Conservation (phyloP, 2,797 vertebrate species). For the Acipenser ruthenus region DNA sequence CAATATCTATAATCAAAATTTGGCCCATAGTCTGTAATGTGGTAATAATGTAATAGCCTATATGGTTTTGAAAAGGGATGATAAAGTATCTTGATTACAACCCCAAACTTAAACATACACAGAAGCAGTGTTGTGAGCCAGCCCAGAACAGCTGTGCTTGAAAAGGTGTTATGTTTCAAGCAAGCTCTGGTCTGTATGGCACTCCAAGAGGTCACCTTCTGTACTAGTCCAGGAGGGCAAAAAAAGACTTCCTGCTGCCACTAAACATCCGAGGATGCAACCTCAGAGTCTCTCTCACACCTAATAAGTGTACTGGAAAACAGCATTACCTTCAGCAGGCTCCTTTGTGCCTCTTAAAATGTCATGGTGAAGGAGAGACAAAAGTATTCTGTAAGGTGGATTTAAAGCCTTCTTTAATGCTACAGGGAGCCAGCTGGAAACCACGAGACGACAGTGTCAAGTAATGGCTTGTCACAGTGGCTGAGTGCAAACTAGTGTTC, state of each 20-base stretch:
- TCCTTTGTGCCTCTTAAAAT: constrained; percentile 19
- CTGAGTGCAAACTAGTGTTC: constrained; percentile 22
- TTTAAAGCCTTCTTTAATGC: constrained; percentile 21
- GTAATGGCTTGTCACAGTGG: constrained; percentile 20
- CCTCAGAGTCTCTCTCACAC: constrained; percentile 16
- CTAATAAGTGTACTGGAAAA: constrained; percentile 18
- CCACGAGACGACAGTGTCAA: constrained; percentile 10
- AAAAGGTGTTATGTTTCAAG: constrained; percentile 12
- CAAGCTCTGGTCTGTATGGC: background rate
- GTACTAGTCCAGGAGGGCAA: constrained; percentile 8
- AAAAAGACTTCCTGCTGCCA: constrained; percentile 10
- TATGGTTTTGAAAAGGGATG: no score
- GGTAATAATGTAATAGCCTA: no score
- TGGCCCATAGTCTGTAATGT: no score
- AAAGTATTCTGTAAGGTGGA: constrained; percentile 23
- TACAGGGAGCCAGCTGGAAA: constrained; percentile 8
- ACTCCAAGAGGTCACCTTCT: constrained; percentile 18
- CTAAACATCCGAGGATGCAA: constrained; percentile 7
- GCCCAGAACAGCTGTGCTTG: background rate
- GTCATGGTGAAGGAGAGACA: constrained; percentile 21
- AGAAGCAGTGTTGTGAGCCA: background rate
- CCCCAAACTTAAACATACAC: no score
- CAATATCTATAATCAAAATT: no score
- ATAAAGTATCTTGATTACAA: no score
- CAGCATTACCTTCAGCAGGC: background rate